These are phyloP conservation scores for Dryas iulia DNA, from an alignment of 1,140 invertebrate species.

Conservation along the genomic window DNA sequence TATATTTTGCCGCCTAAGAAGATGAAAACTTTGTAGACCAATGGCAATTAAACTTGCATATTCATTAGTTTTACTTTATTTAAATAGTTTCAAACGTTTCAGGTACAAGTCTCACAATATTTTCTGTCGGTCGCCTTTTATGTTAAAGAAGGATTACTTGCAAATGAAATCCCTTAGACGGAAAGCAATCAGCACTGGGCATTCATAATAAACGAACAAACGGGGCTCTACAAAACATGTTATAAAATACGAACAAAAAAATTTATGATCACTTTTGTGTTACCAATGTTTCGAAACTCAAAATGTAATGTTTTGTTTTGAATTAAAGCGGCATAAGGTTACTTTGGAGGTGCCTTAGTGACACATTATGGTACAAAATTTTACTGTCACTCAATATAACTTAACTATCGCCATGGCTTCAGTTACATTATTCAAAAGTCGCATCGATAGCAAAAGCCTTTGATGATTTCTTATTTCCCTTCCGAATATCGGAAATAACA, in stretches of 20 bases:
- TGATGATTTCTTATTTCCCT: conserved; percentile 3
- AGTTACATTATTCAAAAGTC: background rate
- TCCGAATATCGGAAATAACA: conserved; percentile 6
- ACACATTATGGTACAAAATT: background rate
- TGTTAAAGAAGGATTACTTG: conserved; percentile 40
- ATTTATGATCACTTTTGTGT: conserved; percentile 56
- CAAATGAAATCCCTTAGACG: conserved; percentile 37
- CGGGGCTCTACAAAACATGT: conserved; percentile 40
- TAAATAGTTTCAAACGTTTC: conserved; percentile 22
- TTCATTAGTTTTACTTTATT: conserved; percentile 5
- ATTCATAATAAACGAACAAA: conserved; percentile 37
- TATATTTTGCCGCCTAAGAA: background rate
- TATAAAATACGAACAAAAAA: conserved; percentile 52
- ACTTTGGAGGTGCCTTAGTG: background rate
- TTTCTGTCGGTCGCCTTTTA: conserved; percentile 48
- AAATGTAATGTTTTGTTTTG: conserved; percentile 44
- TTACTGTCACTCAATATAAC: background rate
- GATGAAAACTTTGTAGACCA: background rate
- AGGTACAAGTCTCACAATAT: conserved; percentile 31
- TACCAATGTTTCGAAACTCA: conserved; percentile 35
- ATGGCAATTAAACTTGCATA: conserved; percentile 18
- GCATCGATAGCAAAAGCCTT: background rate
- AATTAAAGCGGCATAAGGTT: conserved; percentile 21
- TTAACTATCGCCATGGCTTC: background rate
- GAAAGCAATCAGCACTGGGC: conserved; percentile 42